Base-by-base conservation (phyloP, 2,113 vertebrate genomes). In the Argyrosomus japonicus region DNA sequence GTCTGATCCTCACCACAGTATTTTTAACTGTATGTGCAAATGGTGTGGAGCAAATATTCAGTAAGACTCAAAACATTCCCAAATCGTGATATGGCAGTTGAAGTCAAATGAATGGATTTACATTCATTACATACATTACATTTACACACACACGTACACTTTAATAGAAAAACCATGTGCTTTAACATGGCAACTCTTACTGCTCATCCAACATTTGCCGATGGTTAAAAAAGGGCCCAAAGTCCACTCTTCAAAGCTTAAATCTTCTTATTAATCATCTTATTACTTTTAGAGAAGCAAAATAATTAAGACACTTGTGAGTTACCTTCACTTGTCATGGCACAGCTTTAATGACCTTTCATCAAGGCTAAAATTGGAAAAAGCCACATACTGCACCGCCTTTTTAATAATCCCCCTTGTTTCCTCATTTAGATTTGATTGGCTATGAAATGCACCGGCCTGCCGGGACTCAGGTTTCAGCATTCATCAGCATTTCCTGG, bases 381-480 rank as follows among this genome's bases (percentile, higher is more conserved):
- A 32, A 81, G 60, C 32, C 67, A 68, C 64, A 70, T 21, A 51
- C 83, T 57, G 75, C 81, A 76, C 94, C 14, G 43, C 85, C 92
- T 95, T 95, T 80, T 94, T 96, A 96, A 96, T 96, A 95, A 95
- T 94, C 94, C 84, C 51, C 65, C 94, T 93, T 89, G 92, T 95
- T 96, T 95, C 96, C 95, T 97, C 95, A 96, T 96, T 97, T 95
- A 95, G 92, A 93, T 96, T 95, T 95, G 95, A 97, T 95, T 96
- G 95, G 95, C 89, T 93, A 90, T 93, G 93, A 97, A 96, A 95
- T 95, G 93, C 92, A 87, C 60, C 92, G 87, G 92, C 90, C 94
- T 94, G 95, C 92, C 85, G 89, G 93, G 94, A 93, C 90, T 96
- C 93, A 48, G 81, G 91, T 96, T 97, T 95, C 95, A 83, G 86